Conservation (phyloP, 1,140 invertebrate species). For the Lasioglossum baleicum region DNA sequence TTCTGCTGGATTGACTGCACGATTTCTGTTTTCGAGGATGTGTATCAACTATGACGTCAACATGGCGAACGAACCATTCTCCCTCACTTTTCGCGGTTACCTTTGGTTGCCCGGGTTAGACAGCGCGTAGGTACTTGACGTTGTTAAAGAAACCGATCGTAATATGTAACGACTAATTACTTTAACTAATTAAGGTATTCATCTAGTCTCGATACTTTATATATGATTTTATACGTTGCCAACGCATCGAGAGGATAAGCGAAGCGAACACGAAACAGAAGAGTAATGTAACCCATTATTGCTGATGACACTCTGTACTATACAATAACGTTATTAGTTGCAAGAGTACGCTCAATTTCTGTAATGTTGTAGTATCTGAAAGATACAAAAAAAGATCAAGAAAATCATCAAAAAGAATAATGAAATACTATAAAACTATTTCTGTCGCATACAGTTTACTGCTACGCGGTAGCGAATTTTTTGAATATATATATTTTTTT, state of each 20-base stretch:
- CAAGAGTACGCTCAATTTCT: slow-evolving; percentile 43
- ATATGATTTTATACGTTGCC: slow-evolving; percentile 60
- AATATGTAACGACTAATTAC: slow-evolving; percentile 57
- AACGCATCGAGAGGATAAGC: slow-evolving; percentile 25
- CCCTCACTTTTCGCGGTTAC: background rate
- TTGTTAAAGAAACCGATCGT: slow-evolving; percentile 41
- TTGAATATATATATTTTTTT: slow-evolving; percentile 13
- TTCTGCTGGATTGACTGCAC: too few species aligned
- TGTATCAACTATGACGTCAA: background rate
- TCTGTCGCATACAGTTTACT: slow-evolving; percentile 1
- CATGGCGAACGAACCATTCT: slow-evolving; percentile 1
- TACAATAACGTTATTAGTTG: slow-evolving; percentile 26
- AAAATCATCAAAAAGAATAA: background rate
- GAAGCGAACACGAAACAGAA: slow-evolving; percentile 18
- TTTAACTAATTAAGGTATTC: slow-evolving; percentile 61
- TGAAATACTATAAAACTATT: slow-evolving; percentile 30
- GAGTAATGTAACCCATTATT: slow-evolving; percentile 21
- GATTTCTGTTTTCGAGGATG: background rate
- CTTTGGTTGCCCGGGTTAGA: background rate
- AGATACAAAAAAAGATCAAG: background rate
- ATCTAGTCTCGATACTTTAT: slow-evolving; percentile 63
- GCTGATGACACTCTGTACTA: slow-evolving; percentile 19
- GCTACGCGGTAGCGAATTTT: slow-evolving; percentile 9
- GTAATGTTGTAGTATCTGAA: slow-evolving; percentile 39
- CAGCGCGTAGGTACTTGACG: background rate